Conservation (phyloP, 1,140 invertebrate species). For the Leptinotarsa lineolata region DNA sequence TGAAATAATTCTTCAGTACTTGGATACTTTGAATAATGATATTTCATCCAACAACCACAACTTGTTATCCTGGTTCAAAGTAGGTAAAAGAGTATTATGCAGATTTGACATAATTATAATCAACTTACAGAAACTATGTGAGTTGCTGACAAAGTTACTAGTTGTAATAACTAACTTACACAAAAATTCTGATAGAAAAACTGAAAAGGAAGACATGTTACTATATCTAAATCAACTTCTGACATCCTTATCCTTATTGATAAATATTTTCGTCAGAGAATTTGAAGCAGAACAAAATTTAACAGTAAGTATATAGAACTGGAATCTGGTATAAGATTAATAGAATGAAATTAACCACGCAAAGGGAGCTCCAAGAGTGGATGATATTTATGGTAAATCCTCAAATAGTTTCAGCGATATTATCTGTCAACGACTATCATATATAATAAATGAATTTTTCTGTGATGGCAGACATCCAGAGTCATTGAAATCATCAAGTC, state of each 20-base stretch:
- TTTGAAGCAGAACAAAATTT: conserved; percentile 6
- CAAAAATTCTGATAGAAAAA: background rate
- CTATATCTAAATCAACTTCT: conserved; percentile 8
- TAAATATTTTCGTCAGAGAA: conserved; percentile 15
- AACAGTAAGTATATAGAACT: background rate
- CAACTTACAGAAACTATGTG: conserved; percentile 11
- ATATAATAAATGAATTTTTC: too few relatives aligned
- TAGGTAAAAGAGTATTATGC: background rate
- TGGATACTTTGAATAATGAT: conserved; percentile 3
- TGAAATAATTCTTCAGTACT: background rate
- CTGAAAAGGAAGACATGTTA: conserved; percentile 11
- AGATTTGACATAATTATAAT: background rate
- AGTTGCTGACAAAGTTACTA: background rate
- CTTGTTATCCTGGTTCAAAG: conserved; percentile 11
- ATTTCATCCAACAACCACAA: background rate
- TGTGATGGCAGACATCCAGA: too few relatives aligned
- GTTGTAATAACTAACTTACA: background rate
- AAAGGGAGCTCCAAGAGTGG: too few relatives aligned
- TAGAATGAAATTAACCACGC: too few relatives aligned
- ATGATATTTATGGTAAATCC: too few relatives aligned
- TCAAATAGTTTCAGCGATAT: too few relatives aligned
- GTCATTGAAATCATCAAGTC: too few relatives aligned
- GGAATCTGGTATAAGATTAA: too few relatives aligned
- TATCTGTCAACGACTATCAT: too few relatives aligned
- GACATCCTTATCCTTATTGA: background rate